Percentiles rank a stretch among this genome's conserved stretches.
phyloP scores from a whole-genome alignment of 2,888 invertebrate genomes.

The Lepidochitona cinerea region DNA sequence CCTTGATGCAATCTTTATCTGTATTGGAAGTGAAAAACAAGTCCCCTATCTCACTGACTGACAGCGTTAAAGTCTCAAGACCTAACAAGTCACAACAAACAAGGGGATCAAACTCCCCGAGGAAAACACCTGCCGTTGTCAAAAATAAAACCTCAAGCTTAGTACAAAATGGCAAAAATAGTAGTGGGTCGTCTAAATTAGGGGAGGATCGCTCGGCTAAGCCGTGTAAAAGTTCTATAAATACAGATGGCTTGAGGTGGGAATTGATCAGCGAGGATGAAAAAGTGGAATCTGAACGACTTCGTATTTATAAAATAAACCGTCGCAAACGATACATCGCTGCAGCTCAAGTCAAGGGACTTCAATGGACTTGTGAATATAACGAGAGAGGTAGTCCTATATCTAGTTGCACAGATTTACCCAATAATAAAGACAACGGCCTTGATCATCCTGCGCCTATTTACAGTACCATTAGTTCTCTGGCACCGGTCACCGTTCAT shows the following conservation, averaged over 20 bases:
- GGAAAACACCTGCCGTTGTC: too few species aligned
- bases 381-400: background rate
- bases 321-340: conserved; percentile 65
- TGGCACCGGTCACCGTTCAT: background rate
- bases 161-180: too few species aligned
- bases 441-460: background rate
- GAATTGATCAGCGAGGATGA: conserved; percentile 51
- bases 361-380: conserved; percentile 40
- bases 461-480: background rate
- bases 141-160: too few species aligned
- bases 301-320: conserved; percentile 63
- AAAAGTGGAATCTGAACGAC: conserved; percentile 56
- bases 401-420: background rate
- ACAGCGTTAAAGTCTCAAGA: background rate
- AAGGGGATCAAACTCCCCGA: too few species aligned
- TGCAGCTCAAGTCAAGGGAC: conserved; percentile 55
- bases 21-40: background rate
- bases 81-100: background rate
- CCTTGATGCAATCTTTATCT: background rate
- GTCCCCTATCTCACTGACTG: background rate
- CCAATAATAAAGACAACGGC: background rate
- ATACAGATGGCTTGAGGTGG: conserved; percentile 56
- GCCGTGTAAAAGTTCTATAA: background rate
- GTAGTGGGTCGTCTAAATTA: too few species aligned
- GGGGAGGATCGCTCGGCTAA: too few species aligned